Percentiles rank a stretch among this genome's conserved stretches.
phyloP scores from a whole-genome alignment of 2,113 vertebrate genomes.

The Spheniscus mendiculus region DNA sequence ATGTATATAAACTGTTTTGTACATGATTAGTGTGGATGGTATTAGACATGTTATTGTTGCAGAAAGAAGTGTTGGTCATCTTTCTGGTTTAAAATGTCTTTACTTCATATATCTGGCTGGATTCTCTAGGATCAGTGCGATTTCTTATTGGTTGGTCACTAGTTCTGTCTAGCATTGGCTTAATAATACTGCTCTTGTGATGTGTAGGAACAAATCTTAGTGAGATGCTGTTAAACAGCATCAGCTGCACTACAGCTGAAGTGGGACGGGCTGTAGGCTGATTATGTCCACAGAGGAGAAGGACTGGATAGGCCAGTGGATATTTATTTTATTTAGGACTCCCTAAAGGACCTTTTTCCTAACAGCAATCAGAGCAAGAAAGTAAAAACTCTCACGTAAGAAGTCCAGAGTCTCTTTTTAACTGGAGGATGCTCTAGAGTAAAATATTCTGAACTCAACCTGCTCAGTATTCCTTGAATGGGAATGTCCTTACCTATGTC shows the following conservation, averaged over 20 bases:
- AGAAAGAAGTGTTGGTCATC: not conserved
- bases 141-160: not conserved
- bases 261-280: not conserved
- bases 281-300: not conserved
- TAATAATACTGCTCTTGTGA: not conserved
- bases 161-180: not conserved
- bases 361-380: not conserved
- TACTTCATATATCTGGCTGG: not conserved
- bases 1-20: not conserved
- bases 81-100: not conserved
- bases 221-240: not conserved
- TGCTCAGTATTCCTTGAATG: not conserved
- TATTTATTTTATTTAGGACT: not conserved
- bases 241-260: not conserved
- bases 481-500: not conserved
- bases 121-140: not conserved
- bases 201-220: not conserved
- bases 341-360: not conserved
- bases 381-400: not conserved
- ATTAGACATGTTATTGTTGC: not conserved
- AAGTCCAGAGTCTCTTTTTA: not conserved
- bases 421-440: not conserved
- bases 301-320: not conserved
- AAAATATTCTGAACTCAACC: not conserved
- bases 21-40: not conserved